Evolutionary conservation across 2,113 vertebrate genomes (phyloP).

Genomic region (Hyaena hyaena): DNA sequence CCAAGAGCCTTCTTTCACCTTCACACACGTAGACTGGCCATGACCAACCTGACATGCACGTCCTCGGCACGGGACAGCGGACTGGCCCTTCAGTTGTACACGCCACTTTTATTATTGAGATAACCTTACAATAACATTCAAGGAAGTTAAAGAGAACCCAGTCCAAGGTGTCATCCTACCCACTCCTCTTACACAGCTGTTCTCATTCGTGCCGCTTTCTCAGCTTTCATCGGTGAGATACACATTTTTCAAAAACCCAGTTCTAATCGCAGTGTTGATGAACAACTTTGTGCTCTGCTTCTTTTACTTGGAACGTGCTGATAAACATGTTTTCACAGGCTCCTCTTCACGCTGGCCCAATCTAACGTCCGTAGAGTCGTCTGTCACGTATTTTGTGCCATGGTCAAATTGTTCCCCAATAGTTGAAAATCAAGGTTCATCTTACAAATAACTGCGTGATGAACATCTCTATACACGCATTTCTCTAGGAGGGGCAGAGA

Average conservation of each 20-base stretch:
- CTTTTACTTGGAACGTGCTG: background rate
- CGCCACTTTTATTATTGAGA: slow-evolving; percentile 47
- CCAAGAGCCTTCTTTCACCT: background rate
- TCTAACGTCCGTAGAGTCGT: background rate
- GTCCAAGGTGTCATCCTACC: background rate
- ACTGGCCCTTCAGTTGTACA: background rate
- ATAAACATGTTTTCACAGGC: background rate
- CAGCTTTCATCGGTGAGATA: background rate
- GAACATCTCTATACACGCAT: background rate
- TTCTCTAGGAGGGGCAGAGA: background rate
- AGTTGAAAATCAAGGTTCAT: background rate
- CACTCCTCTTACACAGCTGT: background rate
- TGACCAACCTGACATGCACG: background rate
- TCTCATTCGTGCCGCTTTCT: background rate
- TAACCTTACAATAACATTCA: background rate
- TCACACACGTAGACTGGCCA: accelerated
- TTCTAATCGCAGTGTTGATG: slow-evolving; percentile 28
- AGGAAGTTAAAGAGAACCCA: background rate
- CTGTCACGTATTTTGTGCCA: too few species aligned
- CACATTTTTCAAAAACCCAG: background rate
- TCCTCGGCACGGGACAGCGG: background rate
- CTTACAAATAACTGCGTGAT: background rate
- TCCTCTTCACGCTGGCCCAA: background rate
- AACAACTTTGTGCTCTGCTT: slow-evolving; percentile 5
- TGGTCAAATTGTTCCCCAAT: background rate